These are phyloP conservation scores for Chunga burmeisteri DNA, from an alignment of 2,113 vertebrate species.

Conservation along the genomic window DNA sequence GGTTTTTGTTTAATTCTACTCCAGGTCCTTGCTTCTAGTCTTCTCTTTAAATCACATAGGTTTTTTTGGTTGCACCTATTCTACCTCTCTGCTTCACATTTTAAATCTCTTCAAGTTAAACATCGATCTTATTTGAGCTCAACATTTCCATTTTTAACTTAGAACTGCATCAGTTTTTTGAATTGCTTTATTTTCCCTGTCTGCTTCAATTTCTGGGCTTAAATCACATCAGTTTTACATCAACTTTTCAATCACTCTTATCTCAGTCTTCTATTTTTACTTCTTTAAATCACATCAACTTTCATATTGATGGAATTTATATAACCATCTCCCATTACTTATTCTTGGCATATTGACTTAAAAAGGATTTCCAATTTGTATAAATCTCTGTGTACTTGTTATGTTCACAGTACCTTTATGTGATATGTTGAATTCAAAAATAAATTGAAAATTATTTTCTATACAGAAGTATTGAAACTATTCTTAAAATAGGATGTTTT, in stretches of 20 bases:
- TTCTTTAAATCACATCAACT: slow-evolving; percentile 35
- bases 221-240: slow-evolving; percentile 43
- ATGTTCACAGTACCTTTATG: background rate
- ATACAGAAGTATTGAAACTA: background rate
- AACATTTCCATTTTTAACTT: slow-evolving; percentile 12
- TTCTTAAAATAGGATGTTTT: background rate
- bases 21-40: background rate
- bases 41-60: background rate
- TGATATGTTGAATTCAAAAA: background rate
- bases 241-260: slow-evolving; percentile 40
- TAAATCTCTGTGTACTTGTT: background rate
- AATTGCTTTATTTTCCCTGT: slow-evolving; percentile 35
- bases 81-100: background rate
- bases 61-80: background rate
- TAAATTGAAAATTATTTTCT: background rate
- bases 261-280: slow-evolving; percentile 17
- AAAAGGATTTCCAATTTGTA: background rate
- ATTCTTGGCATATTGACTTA: background rate
- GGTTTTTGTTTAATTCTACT: background rate
- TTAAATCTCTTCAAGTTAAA: slow-evolving; percentile 15
- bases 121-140: background rate
- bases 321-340: background rate
- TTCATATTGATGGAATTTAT: background rate
- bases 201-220: slow-evolving; percentile 18
- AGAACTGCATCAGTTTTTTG: background rate